Evolutionary conservation across 2,888 invertebrate genomes (phyloP), one percentile per base, ranked within the genome.

Genomic region (Sussaba pulchella): DNA sequence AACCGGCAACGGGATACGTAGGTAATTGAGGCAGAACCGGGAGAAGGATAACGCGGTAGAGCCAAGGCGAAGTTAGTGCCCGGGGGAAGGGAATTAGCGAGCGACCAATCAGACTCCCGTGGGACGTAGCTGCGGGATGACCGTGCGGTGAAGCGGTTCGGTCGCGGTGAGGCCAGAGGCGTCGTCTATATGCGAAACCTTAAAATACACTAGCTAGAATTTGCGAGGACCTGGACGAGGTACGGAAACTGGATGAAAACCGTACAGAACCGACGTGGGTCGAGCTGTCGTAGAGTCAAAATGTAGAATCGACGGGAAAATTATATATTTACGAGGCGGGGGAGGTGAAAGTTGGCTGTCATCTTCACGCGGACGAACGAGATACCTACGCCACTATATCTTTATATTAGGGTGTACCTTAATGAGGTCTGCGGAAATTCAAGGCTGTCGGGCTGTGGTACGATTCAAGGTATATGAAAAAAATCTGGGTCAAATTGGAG

Each of bases 1-100:
- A 21, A 17, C 17, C 5, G 31, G 1, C 14, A 17, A 0, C 14
- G n/a, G 5, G 14, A 54, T n/a, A 5, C 10, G 39, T 10, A 19
- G 21, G 4, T 14, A 6, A 10, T 31, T 31, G 17, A 10, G 12
- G 41, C 10, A 39, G 12, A 57, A 21, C 19, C 31, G 67, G 74
- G 63, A 71, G 70, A 67, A 75, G 61, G 72, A 79, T 64, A 69
- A 70, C 57, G 61, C 17, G 67, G 31, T 61, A 75, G 50, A 74
- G 71, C 70, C 64, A 70, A 45, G 82, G 70, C 45, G 61, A 85
- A 83, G 78, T 86, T 82, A 79, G 52, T 76, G 83, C 81, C 79
- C 73, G 70, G 41, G 61, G 78, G 84, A 19, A 19, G 69, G 85
- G 83, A 85, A 85, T 86, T 84, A 85, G 75, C 54, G 78, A 66